Base-by-base conservation (phyloP, 1,140 invertebrate species). In the Drosophila willistoni region DNA sequence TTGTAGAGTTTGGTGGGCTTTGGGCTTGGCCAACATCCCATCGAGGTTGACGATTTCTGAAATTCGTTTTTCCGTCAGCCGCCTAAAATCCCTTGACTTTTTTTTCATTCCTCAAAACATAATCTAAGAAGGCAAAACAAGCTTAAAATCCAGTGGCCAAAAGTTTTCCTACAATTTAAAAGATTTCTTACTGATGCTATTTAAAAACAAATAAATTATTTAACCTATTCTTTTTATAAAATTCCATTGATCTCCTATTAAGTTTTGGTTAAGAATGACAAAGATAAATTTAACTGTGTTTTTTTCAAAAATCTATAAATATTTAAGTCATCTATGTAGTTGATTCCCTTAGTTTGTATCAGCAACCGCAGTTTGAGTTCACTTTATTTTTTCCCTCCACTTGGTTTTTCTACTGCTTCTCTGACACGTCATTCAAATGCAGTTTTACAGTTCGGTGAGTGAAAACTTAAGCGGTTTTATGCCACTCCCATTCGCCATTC, bases 381-480 rank as follows among this genome's bases (percentile, higher is more conserved):
- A 73, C 56, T 36, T 63, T 34, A 13, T 59, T 71, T 69, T 34
- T 42, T 25, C 29, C 29, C 29, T 19, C 12, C 13, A 19, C 25
- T 68, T 63, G 19, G 34, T 1, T 78, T 51, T 9, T n/a, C 17
- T 67, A 42, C 64, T 29, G 29, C 29, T 29, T 13, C 44, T 22
- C 14, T 41, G 36, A 7, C 55, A 42, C 68, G 61, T 71, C 69
- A 83, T 87, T 87, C 83, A 83, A 89, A 86, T 87, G 72, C 84
- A 87, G 83, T 86, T 86, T 86, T 74, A 83, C 83, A 87, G 83
- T 86, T 87, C 79, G 83, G 66, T 86, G 83, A 71, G 78, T 86
- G 79, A 83, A 87, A 87, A 83, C 84, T 89, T 83, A 86, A 86
- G 83, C 84, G 83, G 84, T 83, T 86, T 79, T 83, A 62, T 73